Evolutionary conservation across 2,113 vertebrate genomes (phyloP).

Genomic region (Larimichthys crocea): DNA sequence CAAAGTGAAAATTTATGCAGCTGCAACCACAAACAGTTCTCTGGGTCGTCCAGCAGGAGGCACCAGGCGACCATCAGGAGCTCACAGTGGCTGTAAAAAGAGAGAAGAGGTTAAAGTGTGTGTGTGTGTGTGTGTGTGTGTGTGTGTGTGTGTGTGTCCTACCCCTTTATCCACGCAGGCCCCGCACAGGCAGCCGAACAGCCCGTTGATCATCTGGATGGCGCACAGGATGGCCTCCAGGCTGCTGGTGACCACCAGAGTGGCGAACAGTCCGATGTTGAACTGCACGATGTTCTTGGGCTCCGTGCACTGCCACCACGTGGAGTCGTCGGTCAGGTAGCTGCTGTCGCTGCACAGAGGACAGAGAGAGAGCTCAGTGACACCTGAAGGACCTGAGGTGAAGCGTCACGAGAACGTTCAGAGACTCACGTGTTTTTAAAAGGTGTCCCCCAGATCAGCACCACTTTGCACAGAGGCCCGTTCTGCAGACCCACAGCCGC

Average conservation of each 20-base stretch:
- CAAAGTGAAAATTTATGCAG: background rate
- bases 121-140: too few species aligned
- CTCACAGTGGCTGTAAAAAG: slow-evolving; percentile 53
- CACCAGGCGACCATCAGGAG: background rate
- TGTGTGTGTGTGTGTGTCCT: slow-evolving; percentile 2
- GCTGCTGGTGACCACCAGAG: slow-evolving; percentile 71
- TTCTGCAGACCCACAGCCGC: slow-evolving; percentile 80
- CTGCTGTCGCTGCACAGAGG: slow-evolving; percentile 30
- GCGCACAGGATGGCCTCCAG: slow-evolving; percentile 80
- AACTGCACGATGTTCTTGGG: slow-evolving; percentile 80
- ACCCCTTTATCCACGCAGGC: slow-evolving; percentile 78
- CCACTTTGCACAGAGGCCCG: slow-evolving; percentile 72
- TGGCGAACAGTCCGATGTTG: slow-evolving; percentile 80
- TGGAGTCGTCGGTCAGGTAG: slow-evolving; percentile 69
- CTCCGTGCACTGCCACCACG: slow-evolving; percentile 54
- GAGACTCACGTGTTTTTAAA: slow-evolving; percentile 76
- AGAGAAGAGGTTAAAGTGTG: background rate
- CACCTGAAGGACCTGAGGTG: background rate
- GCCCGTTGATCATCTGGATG: slow-evolving; percentile 83
- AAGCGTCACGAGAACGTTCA: background rate
- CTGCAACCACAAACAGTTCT: background rate
- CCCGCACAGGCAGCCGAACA: slow-evolving; percentile 85
- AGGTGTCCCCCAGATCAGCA: slow-evolving; percentile 59
- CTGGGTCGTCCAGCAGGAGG: slow-evolving; percentile 39
- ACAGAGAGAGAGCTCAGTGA: background rate